phyloP scores from a whole-genome alignment of 2,797 vertebrate genomes.

The Oryzias sinensis region DNA sequence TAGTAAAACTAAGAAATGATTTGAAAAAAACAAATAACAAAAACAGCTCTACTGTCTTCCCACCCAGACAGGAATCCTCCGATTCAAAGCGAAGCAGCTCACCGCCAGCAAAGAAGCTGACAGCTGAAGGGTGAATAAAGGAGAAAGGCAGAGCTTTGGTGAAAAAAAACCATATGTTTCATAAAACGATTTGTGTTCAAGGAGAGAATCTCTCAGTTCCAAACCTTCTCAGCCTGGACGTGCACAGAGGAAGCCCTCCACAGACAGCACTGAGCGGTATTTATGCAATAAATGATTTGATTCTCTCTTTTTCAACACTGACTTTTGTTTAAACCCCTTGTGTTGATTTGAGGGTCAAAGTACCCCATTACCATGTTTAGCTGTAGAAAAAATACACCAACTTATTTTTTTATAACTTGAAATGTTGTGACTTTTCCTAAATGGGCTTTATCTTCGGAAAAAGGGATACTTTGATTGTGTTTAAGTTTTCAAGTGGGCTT shows the following conservation, averaged over 20 bases:
- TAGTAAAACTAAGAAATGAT: not conserved
- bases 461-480: too few relatives aligned
- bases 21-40: not conserved
- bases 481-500: too few relatives aligned
- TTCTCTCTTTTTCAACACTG: too few relatives aligned
- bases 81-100: slow-evolving; percentile 78
- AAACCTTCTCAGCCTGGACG: slow-evolving; percentile 57
- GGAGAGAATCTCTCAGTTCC: slow-evolving; percentile 73
- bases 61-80: slow-evolving; percentile 82
- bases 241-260: slow-evolving; percentile 73
- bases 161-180: not conserved
- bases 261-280: slow-evolving; percentile 72
- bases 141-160: not conserved
- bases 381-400: too few relatives aligned
- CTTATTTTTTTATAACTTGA: too few relatives aligned
- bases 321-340: too few relatives aligned
- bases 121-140: slow-evolving; percentile 77
- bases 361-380: too few relatives aligned
- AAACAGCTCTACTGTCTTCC: slow-evolving; percentile 3
- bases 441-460: too few relatives aligned
- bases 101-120: slow-evolving; percentile 75
- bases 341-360: too few relatives aligned
- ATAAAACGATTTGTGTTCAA: slow-evolving; percentile 28
- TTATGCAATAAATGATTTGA: too few relatives aligned
- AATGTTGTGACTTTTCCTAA: too few relatives aligned